Conservation (phyloP, 2,797 vertebrate genomes). For the Chaetophractus vellerosus region DNA sequence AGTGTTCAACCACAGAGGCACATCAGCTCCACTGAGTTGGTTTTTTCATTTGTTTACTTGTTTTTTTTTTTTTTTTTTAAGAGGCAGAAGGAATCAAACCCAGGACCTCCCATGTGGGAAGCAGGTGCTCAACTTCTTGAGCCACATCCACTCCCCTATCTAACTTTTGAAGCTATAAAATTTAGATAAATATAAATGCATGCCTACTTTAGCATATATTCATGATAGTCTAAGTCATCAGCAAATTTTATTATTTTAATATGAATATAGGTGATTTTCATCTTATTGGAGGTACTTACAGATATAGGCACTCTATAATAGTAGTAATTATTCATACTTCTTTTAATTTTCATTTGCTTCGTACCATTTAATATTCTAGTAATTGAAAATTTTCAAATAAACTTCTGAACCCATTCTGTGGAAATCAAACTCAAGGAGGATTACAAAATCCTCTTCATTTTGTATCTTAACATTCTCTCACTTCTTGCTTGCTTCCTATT, state of each 20-base stretch:
- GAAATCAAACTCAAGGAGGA: background rate
- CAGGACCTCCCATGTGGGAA: too few relatives aligned
- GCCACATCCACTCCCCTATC: too few relatives aligned
- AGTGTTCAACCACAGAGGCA: too few relatives aligned
- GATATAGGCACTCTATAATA: background rate
- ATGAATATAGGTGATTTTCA: background rate
- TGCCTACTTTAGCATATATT: background rate
- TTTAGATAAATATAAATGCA: background rate
- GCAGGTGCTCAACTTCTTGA: too few relatives aligned
- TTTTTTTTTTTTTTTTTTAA: too few relatives aligned
- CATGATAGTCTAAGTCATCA: background rate
- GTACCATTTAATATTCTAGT: background rate
- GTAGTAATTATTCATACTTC: background rate
- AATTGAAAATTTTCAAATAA: conserved; percentile 32
- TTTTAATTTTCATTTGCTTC: background rate
- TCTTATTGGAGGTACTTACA: background rate
- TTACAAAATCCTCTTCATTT: background rate
- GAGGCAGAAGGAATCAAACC: too few relatives aligned
- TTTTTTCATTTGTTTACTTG: too few relatives aligned
- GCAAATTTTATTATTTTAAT: background rate
- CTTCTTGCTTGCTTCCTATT: background rate
- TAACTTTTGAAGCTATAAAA: background rate
- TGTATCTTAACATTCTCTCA: background rate
- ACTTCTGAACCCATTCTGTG: background rate
- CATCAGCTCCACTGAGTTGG: too few relatives aligned